phyloP scores from a whole-genome alignment of 64 coral and sea anemone genomes.

The Platygyra sinensis region DNA sequence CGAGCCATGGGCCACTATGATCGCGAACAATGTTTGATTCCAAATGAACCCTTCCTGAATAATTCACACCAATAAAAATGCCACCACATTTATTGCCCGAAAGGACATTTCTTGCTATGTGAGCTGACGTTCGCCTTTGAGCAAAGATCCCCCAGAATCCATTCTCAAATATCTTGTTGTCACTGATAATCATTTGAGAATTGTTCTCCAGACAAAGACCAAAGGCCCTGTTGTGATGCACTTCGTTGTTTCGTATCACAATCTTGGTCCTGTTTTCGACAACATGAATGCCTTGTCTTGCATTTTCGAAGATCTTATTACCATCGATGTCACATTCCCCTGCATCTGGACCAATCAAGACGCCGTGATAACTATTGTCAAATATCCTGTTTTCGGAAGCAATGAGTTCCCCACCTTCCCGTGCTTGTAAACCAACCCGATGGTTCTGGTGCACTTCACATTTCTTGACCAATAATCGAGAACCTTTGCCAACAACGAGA shows the following conservation, averaged over 20 bases:
- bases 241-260: conserved; percentile 16
- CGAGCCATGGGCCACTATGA: conserved; percentile 64
- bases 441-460: conserved; percentile 60
- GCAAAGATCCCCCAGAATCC: conserved; percentile 63
- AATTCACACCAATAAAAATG: conserved; percentile 55
- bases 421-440: conserved; percentile 68
- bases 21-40: conserved; percentile 57
- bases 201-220: conserved; percentile 43
- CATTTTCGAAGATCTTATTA: conserved; percentile 78
- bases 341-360: conserved; percentile 68
- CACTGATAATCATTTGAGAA: neutral
- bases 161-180: conserved; percentile 62
- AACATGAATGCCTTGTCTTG: conserved; percentile 26
- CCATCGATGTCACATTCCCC: conserved; percentile 20
- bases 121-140: conserved; percentile 32
- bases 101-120: conserved; percentile 41
- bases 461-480: neutral
- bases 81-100: conserved; percentile 73
- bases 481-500: neutral
- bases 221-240: conserved; percentile 75
- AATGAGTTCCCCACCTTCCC: conserved; percentile 55
- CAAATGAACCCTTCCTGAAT: conserved; percentile 41
- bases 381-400: conserved; percentile 62
- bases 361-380: conserved; percentile 43
- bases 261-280: neutral